Conservation (phyloP, 2,888 invertebrate species). For the Synergus gifuensis region DNA sequence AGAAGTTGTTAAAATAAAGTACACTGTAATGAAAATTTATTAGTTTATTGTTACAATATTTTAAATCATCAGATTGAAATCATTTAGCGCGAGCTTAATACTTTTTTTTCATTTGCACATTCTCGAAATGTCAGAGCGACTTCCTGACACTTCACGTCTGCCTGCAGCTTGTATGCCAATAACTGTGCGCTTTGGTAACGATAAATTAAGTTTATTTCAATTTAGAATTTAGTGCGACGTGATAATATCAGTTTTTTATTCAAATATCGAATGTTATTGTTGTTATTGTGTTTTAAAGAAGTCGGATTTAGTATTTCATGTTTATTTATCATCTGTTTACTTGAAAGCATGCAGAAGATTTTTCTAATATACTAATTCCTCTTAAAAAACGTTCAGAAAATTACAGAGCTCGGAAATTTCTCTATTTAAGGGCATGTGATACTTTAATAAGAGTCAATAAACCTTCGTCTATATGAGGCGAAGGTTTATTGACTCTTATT, state of each 20-base stretch:
- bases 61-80: not conserved
- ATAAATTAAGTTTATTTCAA: constrained; percentile 14
- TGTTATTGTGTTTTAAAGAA: not conserved
- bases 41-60: not conserved
- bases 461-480: no score
- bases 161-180: constrained; percentile 38
- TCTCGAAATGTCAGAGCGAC: constrained; percentile 37
- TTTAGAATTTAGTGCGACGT: constrained; percentile 37
- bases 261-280: constrained; percentile 1
- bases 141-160: constrained; percentile 40
- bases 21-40: not conserved
- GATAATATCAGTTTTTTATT: constrained; percentile 35
- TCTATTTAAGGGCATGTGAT: no score
- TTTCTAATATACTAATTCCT: not conserved
- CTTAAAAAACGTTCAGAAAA: not conserved
- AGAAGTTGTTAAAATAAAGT: not conserved
- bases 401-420: not conserved
- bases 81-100: constrained; percentile 28
- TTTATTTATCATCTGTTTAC: constrained; percentile 24
- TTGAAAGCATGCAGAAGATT: constrained; percentile 10
- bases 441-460: no score
- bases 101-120: constrained; percentile 28
- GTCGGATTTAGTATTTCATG: not conserved
- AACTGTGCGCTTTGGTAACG: constrained; percentile 36
- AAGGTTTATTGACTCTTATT: no score